Evolutionary conservation across 1,140 invertebrate genomes (phyloP).

Genomic region (Brachionus rotundiformis): DNA sequence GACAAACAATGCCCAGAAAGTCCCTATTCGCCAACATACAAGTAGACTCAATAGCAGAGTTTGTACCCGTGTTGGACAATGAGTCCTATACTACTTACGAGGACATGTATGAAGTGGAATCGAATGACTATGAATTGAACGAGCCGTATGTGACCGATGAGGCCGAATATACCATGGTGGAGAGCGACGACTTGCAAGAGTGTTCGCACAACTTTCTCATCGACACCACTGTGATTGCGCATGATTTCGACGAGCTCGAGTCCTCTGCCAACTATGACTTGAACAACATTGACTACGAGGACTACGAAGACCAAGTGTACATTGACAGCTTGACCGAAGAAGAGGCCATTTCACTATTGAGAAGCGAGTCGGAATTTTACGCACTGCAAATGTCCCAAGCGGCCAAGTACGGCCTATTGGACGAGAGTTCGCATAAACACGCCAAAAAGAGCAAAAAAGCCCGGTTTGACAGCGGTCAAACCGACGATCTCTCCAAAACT

Average conservation of each 20-base stretch:
- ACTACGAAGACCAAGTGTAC: conserved; percentile 28
- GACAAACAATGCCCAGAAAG: not conserved
- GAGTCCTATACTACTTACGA: not conserved
- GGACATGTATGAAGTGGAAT: not conserved
- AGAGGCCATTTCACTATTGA: conserved; percentile 20
- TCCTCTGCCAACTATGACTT: not conserved
- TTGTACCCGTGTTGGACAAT: not conserved
- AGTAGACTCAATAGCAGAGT: conserved; percentile 44
- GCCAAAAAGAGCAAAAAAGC: not conserved
- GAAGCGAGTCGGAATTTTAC: conserved; percentile 44
- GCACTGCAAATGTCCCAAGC: conserved; percentile 43
- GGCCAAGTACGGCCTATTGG: conserved; percentile 26
- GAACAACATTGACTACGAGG: not conserved
- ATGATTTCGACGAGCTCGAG: not conserved
- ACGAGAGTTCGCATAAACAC: not conserved
- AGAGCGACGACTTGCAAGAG: not conserved
- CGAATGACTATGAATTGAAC: not conserved
- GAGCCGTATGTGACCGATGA: not conserved
- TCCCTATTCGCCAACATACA: not conserved
- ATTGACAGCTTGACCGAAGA: conserved; percentile 26
- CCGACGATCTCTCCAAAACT: not conserved
- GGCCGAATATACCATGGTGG: conserved; percentile 29
- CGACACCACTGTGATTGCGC: not conserved
- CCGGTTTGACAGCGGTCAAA: not conserved
- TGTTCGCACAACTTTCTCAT: not conserved